Conservation (phyloP, 2,113 vertebrate species). For the Centropristis striata region DNA sequence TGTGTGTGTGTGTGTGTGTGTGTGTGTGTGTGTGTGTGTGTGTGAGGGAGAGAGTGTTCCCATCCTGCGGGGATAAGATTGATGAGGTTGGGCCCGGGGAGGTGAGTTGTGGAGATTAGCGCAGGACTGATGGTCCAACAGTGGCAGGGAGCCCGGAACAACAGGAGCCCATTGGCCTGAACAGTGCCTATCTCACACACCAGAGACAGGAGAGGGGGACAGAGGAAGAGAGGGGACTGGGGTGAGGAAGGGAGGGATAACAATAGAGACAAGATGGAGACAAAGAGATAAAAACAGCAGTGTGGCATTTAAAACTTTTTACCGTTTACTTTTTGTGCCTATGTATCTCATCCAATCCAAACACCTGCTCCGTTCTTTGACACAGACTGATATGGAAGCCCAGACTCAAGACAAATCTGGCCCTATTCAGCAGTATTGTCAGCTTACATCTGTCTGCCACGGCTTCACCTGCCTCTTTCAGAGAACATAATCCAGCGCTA, state of each 20-base stretch:
- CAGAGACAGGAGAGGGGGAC: slow-evolving; percentile 65
- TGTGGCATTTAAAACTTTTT: slow-evolving; percentile 48
- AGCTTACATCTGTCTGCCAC: slow-evolving; percentile 46
- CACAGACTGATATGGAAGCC: background rate
- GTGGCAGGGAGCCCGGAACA: slow-evolving; percentile 79
- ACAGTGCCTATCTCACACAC: slow-evolving; percentile 66
- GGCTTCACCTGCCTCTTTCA: slow-evolving; percentile 72
- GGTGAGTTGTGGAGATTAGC: slow-evolving; percentile 81
- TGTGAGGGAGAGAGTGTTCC: slow-evolving; percentile 37
- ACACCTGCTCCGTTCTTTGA: background rate
- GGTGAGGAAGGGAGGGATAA: slow-evolving; percentile 39
- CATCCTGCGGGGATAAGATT: slow-evolving; percentile 73
- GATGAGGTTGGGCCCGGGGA: slow-evolving; percentile 73
- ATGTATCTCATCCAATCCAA: background rate
- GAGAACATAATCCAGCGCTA: slow-evolving; percentile 92
- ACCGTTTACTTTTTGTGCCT: slow-evolving; percentile 24
- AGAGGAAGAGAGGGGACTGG: slow-evolving; percentile 36
- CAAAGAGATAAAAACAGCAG: slow-evolving; percentile 41
- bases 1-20: slow-evolving; percentile 20
- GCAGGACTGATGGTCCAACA: slow-evolving; percentile 77
- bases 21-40: slow-evolving; percentile 29
- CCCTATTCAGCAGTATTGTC: background rate
- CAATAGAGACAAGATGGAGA: slow-evolving; percentile 56
- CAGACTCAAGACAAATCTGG: slow-evolving; percentile 23
- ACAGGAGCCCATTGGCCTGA: slow-evolving; percentile 65